Percentiles rank a stretch among this genome's conserved stretches.
These are phyloP conservation scores for Plebejus anna DNA, from an alignment of 2,888 invertebrate species.

Conservation along the genomic window DNA sequence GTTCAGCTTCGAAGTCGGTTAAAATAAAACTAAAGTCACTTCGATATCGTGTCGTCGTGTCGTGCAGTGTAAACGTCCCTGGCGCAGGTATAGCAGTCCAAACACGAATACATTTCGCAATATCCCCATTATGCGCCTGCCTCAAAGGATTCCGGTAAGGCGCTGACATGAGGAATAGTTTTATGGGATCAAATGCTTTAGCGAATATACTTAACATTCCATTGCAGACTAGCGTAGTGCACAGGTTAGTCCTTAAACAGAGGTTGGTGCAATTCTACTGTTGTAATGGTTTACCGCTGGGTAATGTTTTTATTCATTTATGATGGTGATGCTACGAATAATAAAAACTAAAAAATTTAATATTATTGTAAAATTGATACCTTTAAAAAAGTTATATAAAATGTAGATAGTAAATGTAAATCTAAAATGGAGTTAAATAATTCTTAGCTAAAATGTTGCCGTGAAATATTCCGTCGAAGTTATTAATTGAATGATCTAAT, in stretches of 20 bases:
- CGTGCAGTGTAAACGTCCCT: not conserved
- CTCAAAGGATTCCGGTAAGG: constrained; percentile 5
- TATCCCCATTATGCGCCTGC: constrained; percentile 1
- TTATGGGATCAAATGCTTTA: not conserved
- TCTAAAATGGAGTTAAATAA: no score
- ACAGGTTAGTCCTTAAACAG: no score
- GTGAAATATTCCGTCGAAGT: not conserved
- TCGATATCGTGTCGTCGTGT: not conserved
- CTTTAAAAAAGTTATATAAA: no score
- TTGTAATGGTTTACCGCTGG: no score
- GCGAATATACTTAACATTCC: not conserved
- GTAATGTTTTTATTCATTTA: no score
- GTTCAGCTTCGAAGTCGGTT: not conserved
- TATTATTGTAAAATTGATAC: no score
- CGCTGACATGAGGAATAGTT: constrained; percentile 11
- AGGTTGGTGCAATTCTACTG: no score
- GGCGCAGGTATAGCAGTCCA: not conserved
- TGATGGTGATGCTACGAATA: no score
- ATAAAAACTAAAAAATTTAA: no score
- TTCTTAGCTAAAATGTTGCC: not conserved
- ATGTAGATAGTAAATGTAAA: no score
- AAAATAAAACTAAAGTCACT: not conserved
- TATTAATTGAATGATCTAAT: not conserved
- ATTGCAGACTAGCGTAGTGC: not conserved
- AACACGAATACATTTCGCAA: constrained; percentile 19